Conservation (phyloP, 2,113 vertebrate species). For the Eulemur rufifrons region DNA sequence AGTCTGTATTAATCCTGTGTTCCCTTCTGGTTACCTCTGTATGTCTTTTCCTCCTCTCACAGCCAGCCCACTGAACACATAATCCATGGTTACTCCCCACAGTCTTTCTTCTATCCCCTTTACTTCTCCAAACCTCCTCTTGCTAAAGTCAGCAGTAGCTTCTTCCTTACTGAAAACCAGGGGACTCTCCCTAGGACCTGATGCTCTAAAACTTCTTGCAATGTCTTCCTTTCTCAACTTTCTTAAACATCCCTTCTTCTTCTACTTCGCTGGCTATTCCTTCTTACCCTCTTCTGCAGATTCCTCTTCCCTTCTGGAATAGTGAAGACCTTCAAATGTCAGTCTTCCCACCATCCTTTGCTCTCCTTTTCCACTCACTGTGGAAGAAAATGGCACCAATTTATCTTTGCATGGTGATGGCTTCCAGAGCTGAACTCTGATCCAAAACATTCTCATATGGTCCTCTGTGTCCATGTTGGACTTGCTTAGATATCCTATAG, state of each 20-base stretch:
- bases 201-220: not conserved
- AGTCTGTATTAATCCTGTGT: not conserved
- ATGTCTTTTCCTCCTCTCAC: not conserved
- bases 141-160: not conserved
- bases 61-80: not conserved
- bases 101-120: not conserved
- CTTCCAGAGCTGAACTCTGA: not conserved
- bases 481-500: not conserved
- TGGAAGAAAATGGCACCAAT: not conserved
- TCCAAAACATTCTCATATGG: not conserved
- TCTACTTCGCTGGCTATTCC: not conserved
- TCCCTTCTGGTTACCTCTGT: not conserved
- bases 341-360: not conserved
- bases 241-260: not conserved
- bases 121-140: not conserved
- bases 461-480: not conserved
- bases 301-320: not conserved
- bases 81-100: not conserved
- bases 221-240: not conserved
- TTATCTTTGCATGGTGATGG: not conserved
- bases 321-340: not conserved
- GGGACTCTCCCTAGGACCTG: not conserved
- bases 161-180: not conserved
- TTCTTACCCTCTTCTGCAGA: not conserved
- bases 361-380: not conserved